phyloP scores from a whole-genome alignment of 2,113 vertebrate genomes.

The Pedetes capensis region DNA sequence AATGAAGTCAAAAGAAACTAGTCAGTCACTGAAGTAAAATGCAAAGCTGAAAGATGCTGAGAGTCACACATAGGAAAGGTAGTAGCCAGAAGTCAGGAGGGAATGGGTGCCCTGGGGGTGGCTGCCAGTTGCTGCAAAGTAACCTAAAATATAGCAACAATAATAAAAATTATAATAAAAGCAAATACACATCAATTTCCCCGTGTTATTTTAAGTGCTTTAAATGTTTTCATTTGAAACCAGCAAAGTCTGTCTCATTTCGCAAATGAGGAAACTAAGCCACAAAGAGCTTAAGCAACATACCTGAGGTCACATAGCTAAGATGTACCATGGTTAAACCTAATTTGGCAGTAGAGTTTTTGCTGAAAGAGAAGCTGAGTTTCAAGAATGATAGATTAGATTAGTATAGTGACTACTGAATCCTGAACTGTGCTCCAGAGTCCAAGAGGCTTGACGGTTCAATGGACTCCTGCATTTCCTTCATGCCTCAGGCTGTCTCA shows the following conservation, averaged over 20 bases:
- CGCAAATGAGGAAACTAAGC: background rate
- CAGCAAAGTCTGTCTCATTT: background rate
- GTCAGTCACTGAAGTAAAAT: background rate
- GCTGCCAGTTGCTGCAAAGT: background rate
- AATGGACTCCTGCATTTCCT: background rate
- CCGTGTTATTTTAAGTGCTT: background rate
- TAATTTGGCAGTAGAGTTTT: too few relatives aligned
- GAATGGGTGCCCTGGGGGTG: fast-evolving
- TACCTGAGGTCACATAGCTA: background rate
- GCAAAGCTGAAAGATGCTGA: background rate
- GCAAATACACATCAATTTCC: background rate
- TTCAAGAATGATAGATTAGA: background rate
- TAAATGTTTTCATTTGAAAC: background rate
- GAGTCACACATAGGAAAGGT: background rate
- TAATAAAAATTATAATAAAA: background rate
- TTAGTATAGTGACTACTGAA: background rate
- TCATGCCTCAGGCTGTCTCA: background rate
- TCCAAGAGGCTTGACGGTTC: background rate
- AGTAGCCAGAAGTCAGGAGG: background rate
- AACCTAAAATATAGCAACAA: background rate
- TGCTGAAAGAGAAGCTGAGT: background rate
- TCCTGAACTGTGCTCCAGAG: background rate
- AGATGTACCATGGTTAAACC: background rate
- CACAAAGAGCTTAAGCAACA: background rate
- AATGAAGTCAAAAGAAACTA: background rate